phyloP scores from a whole-genome alignment of 37 sponge, comb jelly and placozoan genomes.

The Halichondria panicea region DNA sequence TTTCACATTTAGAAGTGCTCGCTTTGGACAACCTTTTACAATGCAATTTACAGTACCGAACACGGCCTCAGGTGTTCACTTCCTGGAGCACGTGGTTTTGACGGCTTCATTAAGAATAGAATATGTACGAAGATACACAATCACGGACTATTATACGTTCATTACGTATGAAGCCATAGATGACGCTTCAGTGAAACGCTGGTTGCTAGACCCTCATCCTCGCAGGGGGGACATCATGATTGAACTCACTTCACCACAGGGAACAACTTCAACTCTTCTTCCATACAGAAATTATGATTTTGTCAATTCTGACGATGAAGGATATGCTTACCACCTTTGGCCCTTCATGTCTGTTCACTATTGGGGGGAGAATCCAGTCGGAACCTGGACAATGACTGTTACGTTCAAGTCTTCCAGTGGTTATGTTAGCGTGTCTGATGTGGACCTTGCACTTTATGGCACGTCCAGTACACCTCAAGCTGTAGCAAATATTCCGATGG shows the following conservation, averaged over 20 bases:
- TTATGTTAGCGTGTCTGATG: constrained; percentile 10
- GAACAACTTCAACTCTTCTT: constrained; percentile 80
- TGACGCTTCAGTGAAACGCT: neutral
- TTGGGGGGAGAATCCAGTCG: constrained; percentile 85
- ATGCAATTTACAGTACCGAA: no score
- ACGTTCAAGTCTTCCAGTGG: constrained; percentile 12
- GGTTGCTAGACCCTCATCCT: constrained; percentile 18
- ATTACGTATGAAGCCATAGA: neutral
- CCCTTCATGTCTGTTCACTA: constrained; percentile 87
- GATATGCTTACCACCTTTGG: constrained; percentile 69
- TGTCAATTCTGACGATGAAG: constrained; percentile 34
- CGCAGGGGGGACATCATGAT: constrained; percentile 69
- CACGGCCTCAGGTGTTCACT: no score
- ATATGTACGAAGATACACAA: neutral
- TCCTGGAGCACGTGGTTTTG: constrained; percentile 63
- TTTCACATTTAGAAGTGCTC: no score
- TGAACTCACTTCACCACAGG: constrained; percentile 74
- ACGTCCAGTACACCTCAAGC: constrained; percentile 28
- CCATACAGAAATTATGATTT: constrained; percentile 56
- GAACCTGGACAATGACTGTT: constrained; percentile 56
- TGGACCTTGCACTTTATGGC: constrained; percentile 31
- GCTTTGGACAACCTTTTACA: no score
- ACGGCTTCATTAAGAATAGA: constrained; percentile 7
- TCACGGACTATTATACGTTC: neutral
- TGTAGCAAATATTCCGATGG: no score